Evolutionary conservation across 2,113 vertebrate genomes (phyloP), one percentile per base, ranked within the genome.

Genomic region (Arvicanthis niloticus): DNA sequence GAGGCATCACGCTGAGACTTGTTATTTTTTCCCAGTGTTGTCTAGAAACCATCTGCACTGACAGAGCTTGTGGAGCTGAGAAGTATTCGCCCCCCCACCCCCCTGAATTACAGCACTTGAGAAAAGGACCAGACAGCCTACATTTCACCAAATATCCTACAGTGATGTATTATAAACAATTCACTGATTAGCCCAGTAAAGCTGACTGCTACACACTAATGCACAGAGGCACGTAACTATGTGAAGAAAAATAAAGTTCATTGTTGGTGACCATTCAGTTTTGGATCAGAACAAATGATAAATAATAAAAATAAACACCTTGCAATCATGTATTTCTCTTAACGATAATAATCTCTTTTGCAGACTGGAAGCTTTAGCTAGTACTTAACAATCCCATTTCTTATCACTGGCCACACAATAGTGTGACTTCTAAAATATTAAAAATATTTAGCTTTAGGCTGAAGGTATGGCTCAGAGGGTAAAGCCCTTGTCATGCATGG

Each of bases 41-140:
- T 93, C n/a, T 31, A 73, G 58, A 8, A 95, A 86, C 81, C 67
- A 90, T 91, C 81, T 90, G 80, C 29, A 96, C 48, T 37, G 78
- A 65, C 81, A 72, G 12, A 91, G 93, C 17, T 34, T 86, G 45
- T 51, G 40, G 88, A 92, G 92, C 16, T 26, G 12, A 56, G 78
- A 88, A 91, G 16, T 53, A 75, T 67, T 88, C 88, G 73, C 73
- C 2, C 37, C 21, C 45, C 5, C 45, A 3, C 45, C 45, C 45
- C 45, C 76, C 19, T 90, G 65, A 88, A 70, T 29, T 2, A 24
- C 48, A 86, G 62, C 45, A 34, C 31, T 89, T 62, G 67, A 95
- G 37, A 70, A 88, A 85, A 58, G 9, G 42, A 92, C 24, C 75
- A 42, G 58, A 88, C 92, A 89, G 58, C 34, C 42, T 78, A 45